Conservation (phyloP, 2,888 invertebrate genomes). For the Reticulitermes lucifugus region DNA sequence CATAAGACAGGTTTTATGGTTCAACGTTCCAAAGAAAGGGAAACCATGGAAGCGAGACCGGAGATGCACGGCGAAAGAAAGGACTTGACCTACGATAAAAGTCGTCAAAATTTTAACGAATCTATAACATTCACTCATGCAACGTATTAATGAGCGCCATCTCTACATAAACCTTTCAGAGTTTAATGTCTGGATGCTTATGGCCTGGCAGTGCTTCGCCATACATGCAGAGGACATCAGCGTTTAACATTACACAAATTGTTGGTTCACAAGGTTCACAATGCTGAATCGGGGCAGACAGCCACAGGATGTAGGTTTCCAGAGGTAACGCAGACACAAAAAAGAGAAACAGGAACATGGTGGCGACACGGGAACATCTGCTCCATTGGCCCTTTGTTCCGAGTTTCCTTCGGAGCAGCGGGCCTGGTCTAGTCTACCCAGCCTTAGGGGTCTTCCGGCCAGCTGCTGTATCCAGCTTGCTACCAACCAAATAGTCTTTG, state of each 20-base stretch:
- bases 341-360: constrained; percentile 39
- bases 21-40: constrained; percentile 55
- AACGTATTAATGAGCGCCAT: no score
- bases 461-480: constrained; percentile 46
- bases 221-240: background rate
- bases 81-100: constrained; percentile 39
- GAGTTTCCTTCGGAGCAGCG: constrained; percentile 9
- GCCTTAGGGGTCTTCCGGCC: constrained; percentile 51
- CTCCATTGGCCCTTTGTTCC: constrained; percentile 49
- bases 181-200: no score
- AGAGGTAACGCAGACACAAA: background rate
- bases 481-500: constrained; percentile 46
- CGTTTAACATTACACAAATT: background rate
- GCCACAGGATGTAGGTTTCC: background rate
- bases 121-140: background rate
- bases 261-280: background rate
- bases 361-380: constrained; percentile 49
- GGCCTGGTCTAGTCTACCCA: constrained; percentile 30
- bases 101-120: background rate
- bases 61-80: background rate
- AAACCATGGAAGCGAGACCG: constrained; percentile 55
- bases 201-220: background rate
- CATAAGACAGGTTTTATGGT: constrained; percentile 51
- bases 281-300: background rate
- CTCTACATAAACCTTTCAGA: no score